phyloP scores from a whole-genome alignment of 2,888 invertebrate species.

The Aleiodes testaceus region DNA sequence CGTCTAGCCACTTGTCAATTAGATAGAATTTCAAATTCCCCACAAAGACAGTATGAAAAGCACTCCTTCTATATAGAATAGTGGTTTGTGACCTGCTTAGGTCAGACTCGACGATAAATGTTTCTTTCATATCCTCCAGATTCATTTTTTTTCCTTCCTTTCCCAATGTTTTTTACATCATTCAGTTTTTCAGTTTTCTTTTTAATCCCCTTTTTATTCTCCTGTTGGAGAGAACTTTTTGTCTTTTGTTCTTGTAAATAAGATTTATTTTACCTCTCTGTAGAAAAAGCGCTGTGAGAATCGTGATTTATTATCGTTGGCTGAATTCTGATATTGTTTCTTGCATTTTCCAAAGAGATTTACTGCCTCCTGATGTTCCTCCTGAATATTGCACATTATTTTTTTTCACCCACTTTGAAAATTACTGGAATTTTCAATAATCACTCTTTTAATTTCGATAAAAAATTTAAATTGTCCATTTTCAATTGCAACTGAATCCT shows the following conservation, averaged over 20 bases:
- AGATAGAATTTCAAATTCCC: constrained; percentile 55
- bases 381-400: constrained; percentile 21
- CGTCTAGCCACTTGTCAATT: constrained; percentile 52
- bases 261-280: constrained; percentile 34
- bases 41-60: constrained; percentile 14
- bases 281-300: constrained; percentile 24
- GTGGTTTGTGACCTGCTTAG: background rate
- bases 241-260: constrained; percentile 28
- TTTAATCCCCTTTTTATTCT: background rate
- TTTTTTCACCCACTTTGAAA: background rate
- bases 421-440: background rate
- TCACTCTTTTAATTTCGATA: too few species aligned
- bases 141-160: background rate
- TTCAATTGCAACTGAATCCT: too few species aligned
- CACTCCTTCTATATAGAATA: background rate
- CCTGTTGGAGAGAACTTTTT: constrained; percentile 11
- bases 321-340: constrained; percentile 43
- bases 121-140: constrained; percentile 9
- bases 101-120: constrained; percentile 29
- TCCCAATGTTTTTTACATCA: constrained; percentile 21
- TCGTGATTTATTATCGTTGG: constrained; percentile 40
- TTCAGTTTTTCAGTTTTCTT: background rate
- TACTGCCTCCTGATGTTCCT: constrained; percentile 11
- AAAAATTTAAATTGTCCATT: too few species aligned
- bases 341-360: constrained; percentile 34